Evolutionary conservation across 35 echinoderm and acorn worm species (phyloP), one percentile per base, ranked within the genome.

Genomic region (Ophiothrix spiculata): DNA sequence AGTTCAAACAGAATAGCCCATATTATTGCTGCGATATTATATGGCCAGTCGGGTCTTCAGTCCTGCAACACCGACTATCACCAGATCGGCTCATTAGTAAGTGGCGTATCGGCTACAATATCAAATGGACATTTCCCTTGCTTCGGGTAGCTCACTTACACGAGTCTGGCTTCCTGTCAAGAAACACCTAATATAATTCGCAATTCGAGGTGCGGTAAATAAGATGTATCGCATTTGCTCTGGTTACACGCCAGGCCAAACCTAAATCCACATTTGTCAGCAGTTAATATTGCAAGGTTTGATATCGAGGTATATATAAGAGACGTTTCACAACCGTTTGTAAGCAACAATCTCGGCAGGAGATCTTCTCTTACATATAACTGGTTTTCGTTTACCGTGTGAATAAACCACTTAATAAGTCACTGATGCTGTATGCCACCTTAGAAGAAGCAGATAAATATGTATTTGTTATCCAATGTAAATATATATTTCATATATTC

Each of bases 161-260:
- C 25, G 60, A 25, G 60, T 69, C 60, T 69, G 23, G 60, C 4
- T 69, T 69, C 60, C 29, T 25, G 25, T 69, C 60, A 15, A 25
- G 16, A 69, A 69, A 69, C 60, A 28, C 60, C 60, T 69, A 69
- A 69, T 69, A 69, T 69, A 69, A 69, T 69, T 69, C 60, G 60
- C 60, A n/a, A n/a, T n/a, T n/a, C n/a, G n/a, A n/a, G n/a, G n/a
- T 28, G 60, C 17, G 60, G 60, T 69, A 69, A 69, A 69, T 69
- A 69, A 69, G 60, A 69, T 69, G 60, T 69, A 69, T 69, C 60
- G 60, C 60, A 69, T 69, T 69, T 69, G 60, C 60, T 69, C 60
- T 69, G 60, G 60, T 69, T 69, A 69, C 60, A 69, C 60, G 60
- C n/a, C n/a, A 28, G 42, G 19, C 42, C 6, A n/a, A 25, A n/a